These are phyloP conservation scores for Ctenopoma multispine DNA, from an alignment of 2,797 vertebrate genomes.

Conservation along the genomic window DNA sequence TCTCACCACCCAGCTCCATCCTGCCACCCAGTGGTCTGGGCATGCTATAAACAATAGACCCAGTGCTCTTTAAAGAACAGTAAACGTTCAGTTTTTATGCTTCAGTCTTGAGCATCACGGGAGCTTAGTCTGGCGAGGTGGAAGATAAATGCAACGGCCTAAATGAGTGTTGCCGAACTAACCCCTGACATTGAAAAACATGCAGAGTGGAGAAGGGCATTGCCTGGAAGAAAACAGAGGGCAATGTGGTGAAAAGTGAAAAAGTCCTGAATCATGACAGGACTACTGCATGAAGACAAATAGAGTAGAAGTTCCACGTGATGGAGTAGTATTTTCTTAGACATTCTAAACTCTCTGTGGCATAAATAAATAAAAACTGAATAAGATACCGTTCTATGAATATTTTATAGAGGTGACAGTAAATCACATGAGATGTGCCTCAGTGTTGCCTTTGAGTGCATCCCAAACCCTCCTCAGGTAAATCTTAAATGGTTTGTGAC, in stretches of 20 bases:
- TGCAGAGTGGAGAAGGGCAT: too few relatives aligned
- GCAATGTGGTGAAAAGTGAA: too few relatives aligned
- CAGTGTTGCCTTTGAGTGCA: slow-evolving; percentile 8
- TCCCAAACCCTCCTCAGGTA: background rate
- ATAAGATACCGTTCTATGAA: slow-evolving; percentile 25
- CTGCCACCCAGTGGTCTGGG: slow-evolving; percentile 36
- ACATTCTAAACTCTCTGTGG: background rate
- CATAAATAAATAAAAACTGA: slow-evolving; percentile 27
- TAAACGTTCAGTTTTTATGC: background rate
- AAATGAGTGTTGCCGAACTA: too few relatives aligned
- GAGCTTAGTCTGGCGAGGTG: too few relatives aligned
- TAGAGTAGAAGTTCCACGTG: too few relatives aligned
- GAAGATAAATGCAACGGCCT: too few relatives aligned
- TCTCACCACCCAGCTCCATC: slow-evolving; percentile 21
- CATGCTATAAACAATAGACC: background rate
- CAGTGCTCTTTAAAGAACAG: background rate
- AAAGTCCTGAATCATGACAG: too few relatives aligned
- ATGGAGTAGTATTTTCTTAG: too few relatives aligned
- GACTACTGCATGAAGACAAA: too few relatives aligned
- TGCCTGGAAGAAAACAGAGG: too few relatives aligned
- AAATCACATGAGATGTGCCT: slow-evolving; percentile 25
- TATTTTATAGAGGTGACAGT: slow-evolving; percentile 36
- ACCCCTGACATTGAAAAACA: too few relatives aligned
- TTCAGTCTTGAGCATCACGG: too few relatives aligned
- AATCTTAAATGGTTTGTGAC: slow-evolving; percentile 18